phyloP scores from a whole-genome alignment of 2,113 vertebrate genomes.

The zebrafish (Danio rerio) region GRCz12tu NC_133177.1:30749501-30750000 shows the following conservation, averaged over 20 bases:
- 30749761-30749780: conserved; percentile 76
- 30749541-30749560: neutral
- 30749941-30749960: too few relatives aligned
- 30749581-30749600: conserved; percentile 37
- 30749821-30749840: conserved; percentile 46
- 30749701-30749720: conserved; percentile 78
- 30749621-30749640: conserved; percentile 52
- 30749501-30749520: conserved; percentile 14
- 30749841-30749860: conserved; percentile 35
- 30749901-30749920: too few relatives aligned
- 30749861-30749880: neutral
- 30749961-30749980: too few relatives aligned
- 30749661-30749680: conserved; percentile 74
- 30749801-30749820: conserved; percentile 68
- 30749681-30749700: conserved; percentile 75
- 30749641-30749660: conserved; percentile 72
- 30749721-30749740: conserved; percentile 69
- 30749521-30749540: neutral
- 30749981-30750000: too few relatives aligned
- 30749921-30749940: too few relatives aligned
- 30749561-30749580: conserved; percentile 24
- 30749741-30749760: conserved; percentile 72
- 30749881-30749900: too few relatives aligned
- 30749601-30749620: conserved; percentile 35
- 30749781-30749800: conserved; percentile 64